Base-by-base conservation (phyloP, 2,113 vertebrate species). In the Panthera leo region DNA sequence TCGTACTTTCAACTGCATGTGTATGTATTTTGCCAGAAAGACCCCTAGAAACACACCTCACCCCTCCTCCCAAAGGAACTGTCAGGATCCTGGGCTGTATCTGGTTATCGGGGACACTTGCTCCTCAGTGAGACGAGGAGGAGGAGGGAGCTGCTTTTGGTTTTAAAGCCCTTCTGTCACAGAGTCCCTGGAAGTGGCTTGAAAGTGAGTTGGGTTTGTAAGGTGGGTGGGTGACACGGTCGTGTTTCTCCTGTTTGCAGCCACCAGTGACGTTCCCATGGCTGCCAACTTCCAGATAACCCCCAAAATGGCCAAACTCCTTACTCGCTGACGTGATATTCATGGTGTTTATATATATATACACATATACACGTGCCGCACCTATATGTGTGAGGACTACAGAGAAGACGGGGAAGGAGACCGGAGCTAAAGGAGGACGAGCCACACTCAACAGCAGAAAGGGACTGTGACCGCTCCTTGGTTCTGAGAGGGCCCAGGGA, bases 381-480 rank as follows among this genome's bases (percentile, higher is more conserved):
- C 14, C 23, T 0, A 3, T 1, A 10, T 4, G 3, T 0, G 0
- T 0, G 67, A 70, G 45, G 45, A 27, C 42, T 0, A 3, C 18
- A 63, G 55, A 67, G 85, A 14, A 51, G 48, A 13, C 0, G 3
- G 63, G 51, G 42, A 31, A 4, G 15, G 55, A 27, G 39, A 9
- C 7, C 2, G 15, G 15, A 36, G 18, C 18, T 2, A 0, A 2
- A 25, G 45, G 8, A 27, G 25, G 23, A 5, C 0, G 25, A 25
- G 39, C 29, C 65, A 10, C 23, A 1, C 5, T 8, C 7, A 1
- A 48, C 36, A 15, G 36, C 27, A 42, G 39, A 48, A 27, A 29
- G 3, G 11, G 14, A 31, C 51, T 3, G 75, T 58, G 34, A 91
- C 83, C 5, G 0, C 63, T 3, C 19, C 51, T 55, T 19, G 0